Evolutionary conservation across 2,797 vertebrate species (phyloP).

Genomic region (Sciurus vulgaris): DNA sequence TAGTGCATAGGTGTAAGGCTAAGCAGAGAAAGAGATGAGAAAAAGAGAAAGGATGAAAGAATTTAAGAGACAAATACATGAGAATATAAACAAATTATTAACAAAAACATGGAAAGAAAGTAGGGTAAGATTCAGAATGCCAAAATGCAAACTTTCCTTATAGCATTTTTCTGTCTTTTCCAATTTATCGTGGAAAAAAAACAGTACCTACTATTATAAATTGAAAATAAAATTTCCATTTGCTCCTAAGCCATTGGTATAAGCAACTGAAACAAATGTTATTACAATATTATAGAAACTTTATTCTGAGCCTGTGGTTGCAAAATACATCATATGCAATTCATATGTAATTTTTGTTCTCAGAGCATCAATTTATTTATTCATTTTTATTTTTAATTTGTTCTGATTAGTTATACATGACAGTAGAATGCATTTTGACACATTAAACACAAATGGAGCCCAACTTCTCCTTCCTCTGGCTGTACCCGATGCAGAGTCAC

Average conservation of each 20-base stretch:
- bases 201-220: neutral
- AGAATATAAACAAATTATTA: neutral
- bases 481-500: too few relatives aligned
- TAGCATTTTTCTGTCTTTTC: neutral
- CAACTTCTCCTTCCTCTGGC: too few relatives aligned
- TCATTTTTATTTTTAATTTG: neutral
- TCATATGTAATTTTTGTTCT: neutral
- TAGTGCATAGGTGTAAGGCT: neutral
- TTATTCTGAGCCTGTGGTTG: neutral
- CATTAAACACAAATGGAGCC: too few relatives aligned
- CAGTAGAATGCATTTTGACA: too few relatives aligned
- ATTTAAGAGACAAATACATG: neutral
- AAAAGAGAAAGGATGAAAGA: neutral
- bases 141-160: neutral
- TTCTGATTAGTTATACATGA: too few relatives aligned
- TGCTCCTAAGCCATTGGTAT: neutral
- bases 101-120: neutral
- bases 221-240: neutral
- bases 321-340: neutral
- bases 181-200: neutral
- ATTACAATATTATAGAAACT: neutral
- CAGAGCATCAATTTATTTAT: neutral
- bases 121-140: neutral
- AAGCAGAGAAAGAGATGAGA: neutral
- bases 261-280: neutral